A percentile compares a stretch with the other conserved stretches of the same genome.
phyloP scores from a whole-genome alignment of 1,140 invertebrate species.

The Drosophila tropicalis region DNA sequence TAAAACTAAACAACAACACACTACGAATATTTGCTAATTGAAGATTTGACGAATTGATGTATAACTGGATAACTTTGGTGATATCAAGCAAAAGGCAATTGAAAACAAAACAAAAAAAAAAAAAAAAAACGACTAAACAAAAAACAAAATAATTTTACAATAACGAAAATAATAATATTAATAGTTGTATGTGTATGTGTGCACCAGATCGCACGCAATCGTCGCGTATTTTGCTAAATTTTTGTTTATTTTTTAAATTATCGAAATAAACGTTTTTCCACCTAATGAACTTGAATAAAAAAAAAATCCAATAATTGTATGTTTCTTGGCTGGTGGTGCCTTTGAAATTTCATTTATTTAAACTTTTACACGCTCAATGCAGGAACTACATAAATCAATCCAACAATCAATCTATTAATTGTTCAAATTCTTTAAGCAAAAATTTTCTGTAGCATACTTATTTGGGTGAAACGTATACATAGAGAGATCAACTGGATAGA shows the following conservation, averaged over 20 bases:
- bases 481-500: too few relatives aligned
- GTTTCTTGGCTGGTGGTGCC: too few relatives aligned
- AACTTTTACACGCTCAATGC: too few relatives aligned
- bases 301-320: too few relatives aligned
- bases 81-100: constrained; percentile 80
- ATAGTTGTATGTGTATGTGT: constrained; percentile 42
- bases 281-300: constrained; percentile 44
- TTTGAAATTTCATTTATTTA: too few relatives aligned
- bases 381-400: too few relatives aligned
- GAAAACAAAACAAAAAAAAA: constrained; percentile 70
- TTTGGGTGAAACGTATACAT: too few relatives aligned
- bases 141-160: constrained; percentile 63
- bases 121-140: constrained; percentile 59
- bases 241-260: constrained; percentile 58
- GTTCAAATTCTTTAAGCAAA: too few relatives aligned
- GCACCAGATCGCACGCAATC: constrained; percentile 34
- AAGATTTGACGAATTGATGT: constrained; percentile 42
- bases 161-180: constrained; percentile 55
- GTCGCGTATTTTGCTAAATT: constrained; percentile 59
- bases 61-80: constrained; percentile 68
- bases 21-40: constrained; percentile 35
- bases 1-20: constrained; percentile 22
- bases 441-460: too few relatives aligned
- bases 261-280: constrained; percentile 75
- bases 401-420: too few relatives aligned